phyloP scores from a whole-genome alignment of 1,140 invertebrate species.

The Heliconius melpomene region DNA sequence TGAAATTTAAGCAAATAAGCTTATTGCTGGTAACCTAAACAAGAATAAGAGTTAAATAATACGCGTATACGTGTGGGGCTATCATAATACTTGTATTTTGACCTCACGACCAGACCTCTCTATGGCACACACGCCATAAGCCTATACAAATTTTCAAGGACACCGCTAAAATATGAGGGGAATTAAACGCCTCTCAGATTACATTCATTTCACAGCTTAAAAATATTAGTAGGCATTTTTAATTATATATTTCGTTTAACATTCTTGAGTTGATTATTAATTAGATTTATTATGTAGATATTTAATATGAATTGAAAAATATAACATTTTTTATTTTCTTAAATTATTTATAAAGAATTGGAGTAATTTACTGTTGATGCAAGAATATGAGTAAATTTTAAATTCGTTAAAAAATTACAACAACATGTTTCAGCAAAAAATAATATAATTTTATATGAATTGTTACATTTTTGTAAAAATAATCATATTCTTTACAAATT shows the following conservation, averaged over 20 bases:
- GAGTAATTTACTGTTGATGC: too few species aligned
- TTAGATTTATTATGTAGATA: not conserved
- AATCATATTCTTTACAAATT: not conserved
- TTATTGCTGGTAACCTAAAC: not conserved
- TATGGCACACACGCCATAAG: conserved; percentile 9
- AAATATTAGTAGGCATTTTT: not conserved
- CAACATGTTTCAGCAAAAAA: not conserved
- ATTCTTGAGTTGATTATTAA: not conserved
- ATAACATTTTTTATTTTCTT: too few species aligned
- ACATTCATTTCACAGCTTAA: not conserved
- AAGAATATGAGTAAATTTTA: too few species aligned
- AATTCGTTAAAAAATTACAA: not conserved
- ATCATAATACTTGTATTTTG: conserved; percentile 13
- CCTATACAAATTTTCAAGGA: conserved; percentile 18
- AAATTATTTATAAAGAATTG: too few species aligned
- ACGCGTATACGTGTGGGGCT: not conserved
- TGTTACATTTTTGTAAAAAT: not conserved
- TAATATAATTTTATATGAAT: not conserved
- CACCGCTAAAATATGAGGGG: conserved; percentile 6
- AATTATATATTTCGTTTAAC: not conserved
- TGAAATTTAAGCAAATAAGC: too few species aligned
- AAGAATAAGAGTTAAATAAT: not conserved
- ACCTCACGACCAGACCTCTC: conserved; percentile 22
- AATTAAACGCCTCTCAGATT: not conserved
- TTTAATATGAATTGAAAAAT: too few species aligned